A percentile compares a stretch with the other conserved stretches of the same genome.
Evolutionary conservation across 2,888 invertebrate genomes (phyloP).

Genomic region (Cerastis leucographa): DNA sequence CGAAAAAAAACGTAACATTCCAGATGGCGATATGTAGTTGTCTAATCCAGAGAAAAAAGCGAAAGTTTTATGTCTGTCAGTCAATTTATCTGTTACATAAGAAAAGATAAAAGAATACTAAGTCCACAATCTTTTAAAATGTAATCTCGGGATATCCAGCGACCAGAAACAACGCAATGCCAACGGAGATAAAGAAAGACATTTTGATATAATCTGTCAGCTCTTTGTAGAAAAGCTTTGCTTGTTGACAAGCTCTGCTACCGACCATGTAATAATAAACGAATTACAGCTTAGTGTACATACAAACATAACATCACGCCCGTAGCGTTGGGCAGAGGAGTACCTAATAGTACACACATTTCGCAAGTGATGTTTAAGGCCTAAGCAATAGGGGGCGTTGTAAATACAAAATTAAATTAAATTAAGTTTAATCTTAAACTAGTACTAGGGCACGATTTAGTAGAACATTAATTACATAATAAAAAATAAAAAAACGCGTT

Average conservation of each 20-base stretch:
- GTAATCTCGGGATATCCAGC: slow-evolving; percentile 22
- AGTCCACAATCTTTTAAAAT: slow-evolving; percentile 2
- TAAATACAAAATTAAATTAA: no score
- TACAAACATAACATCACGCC: no score
- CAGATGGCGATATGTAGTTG: background rate
- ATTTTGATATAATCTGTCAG: slow-evolving; percentile 48
- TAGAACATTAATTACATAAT: no score
- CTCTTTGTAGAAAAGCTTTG: slow-evolving; percentile 36
- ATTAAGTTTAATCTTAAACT: no score
- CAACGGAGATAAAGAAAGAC: slow-evolving; percentile 27
- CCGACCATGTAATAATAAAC: slow-evolving; percentile 1
- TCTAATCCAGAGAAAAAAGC: background rate
- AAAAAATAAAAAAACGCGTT: no score
- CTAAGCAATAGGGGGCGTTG: no score
- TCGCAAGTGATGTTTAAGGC: no score
- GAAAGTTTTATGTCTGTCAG: background rate
- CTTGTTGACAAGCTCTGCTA: slow-evolving; percentile 17
- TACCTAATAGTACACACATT: no score
- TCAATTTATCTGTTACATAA: background rate
- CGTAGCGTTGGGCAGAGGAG: no score
- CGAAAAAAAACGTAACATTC: background rate
- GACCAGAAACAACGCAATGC: slow-evolving; percentile 28
- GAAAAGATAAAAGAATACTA: slow-evolving; percentile 2
- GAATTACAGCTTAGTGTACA: background rate
- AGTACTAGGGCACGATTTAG: no score